Evolutionary conservation across 2,888 invertebrate species (phyloP).

Genomic region (Andrena flavipes): DNA sequence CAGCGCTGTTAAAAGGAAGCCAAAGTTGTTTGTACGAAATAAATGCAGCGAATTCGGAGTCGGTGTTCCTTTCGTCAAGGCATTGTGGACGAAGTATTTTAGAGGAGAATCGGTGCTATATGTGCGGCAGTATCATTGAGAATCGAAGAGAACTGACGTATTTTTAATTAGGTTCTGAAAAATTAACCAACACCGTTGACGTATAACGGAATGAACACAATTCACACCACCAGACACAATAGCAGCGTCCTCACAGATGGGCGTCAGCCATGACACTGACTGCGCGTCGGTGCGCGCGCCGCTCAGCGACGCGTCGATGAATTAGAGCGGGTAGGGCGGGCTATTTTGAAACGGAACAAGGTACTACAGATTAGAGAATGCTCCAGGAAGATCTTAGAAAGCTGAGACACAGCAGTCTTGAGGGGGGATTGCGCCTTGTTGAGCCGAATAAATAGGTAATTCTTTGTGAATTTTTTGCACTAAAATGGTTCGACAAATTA

Average conservation of each 20-base stretch:
- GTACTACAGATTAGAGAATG: too few species aligned
- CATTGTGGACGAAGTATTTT: conserved; percentile 30
- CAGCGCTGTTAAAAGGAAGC: conserved; percentile 24
- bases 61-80: conserved; percentile 38
- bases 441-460: too few species aligned
- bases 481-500: too few species aligned
- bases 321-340: conserved; percentile 18
- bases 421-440: too few species aligned
- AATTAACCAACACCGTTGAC: conserved; percentile 50
- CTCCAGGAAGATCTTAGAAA: too few species aligned
- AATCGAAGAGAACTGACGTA: not conserved
- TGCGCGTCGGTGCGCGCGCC: not conserved
- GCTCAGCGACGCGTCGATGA: not conserved
- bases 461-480: too few species aligned
- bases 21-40: conserved; percentile 34
- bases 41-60: conserved; percentile 4
- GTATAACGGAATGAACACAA: conserved; percentile 48
- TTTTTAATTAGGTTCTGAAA: conserved; percentile 22
- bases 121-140: conserved; percentile 13
- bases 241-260: conserved; percentile 12
- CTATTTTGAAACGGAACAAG: conserved; percentile 30
- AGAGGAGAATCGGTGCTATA: not conserved
- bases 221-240: conserved; percentile 13
- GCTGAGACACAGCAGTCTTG: too few species aligned
- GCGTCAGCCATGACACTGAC: not conserved